These are phyloP conservation scores for Dinomys branickii DNA, from an alignment of 2,113 vertebrate genomes.

Conservation along the genomic window DNA sequence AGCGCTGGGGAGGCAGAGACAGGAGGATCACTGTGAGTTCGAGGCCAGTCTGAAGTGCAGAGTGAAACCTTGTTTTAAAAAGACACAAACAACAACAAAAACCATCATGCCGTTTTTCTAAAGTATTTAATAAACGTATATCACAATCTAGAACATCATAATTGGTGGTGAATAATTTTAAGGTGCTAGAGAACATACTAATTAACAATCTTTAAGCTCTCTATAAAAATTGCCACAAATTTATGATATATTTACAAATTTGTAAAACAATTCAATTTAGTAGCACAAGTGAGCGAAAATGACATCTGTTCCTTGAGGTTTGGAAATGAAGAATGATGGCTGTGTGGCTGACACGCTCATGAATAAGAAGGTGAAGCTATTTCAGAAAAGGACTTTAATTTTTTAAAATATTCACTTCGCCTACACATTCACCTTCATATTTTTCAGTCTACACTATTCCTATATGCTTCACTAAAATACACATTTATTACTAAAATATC, in stretches of 20 bases:
- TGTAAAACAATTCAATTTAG: not conserved
- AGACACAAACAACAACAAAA: no score
- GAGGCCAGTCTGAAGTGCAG: no score
- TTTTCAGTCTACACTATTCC: not conserved
- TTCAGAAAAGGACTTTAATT: not conserved
- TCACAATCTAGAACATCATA: not conserved
- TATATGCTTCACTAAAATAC: not conserved
- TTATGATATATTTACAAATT: not conserved
- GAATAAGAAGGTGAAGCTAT: not conserved
- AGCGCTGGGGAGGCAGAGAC: no score
- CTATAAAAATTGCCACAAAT: not conserved
- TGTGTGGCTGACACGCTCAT: not conserved
- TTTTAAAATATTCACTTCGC: constrained; percentile 11
- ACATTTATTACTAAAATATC: not conserved
- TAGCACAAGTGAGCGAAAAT: constrained; percentile 16
- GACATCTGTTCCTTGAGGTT: not conserved
- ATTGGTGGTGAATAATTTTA: constrained; percentile 24
- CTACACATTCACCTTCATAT: not conserved
- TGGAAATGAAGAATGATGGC: not conserved
- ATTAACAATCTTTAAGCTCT: constrained; percentile 9
- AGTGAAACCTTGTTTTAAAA: no score
- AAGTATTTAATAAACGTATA: not conserved
- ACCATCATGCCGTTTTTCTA: constrained; percentile 1
- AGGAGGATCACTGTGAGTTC: no score
- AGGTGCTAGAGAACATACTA: not conserved